These are phyloP conservation scores for Rotaria socialis DNA, from an alignment of 2,888 invertebrate species.

Conservation along the genomic window DNA sequence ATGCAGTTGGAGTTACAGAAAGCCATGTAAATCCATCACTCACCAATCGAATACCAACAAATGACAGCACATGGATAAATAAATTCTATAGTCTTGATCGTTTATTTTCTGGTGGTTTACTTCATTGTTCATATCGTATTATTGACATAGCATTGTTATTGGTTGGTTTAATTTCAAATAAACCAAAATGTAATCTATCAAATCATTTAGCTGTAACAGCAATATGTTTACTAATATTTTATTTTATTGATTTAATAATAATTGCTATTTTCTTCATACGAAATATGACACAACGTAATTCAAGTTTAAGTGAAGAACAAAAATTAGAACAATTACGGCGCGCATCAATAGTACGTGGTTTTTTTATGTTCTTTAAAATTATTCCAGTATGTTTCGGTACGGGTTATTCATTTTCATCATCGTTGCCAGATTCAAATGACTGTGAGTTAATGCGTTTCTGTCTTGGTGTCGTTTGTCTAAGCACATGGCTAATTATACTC, in stretches of 20 bases:
- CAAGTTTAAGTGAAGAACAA: background rate
- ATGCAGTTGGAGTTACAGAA: background rate
- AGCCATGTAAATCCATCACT: background rate
- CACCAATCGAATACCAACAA: background rate
- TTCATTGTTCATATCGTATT: background rate
- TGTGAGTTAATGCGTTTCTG: constrained; percentile 16
- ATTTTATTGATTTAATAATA: constrained; percentile 7
- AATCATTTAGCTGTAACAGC: background rate
- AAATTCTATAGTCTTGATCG: background rate
- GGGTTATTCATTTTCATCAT: background rate
- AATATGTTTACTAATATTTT: background rate
- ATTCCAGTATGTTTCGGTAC: constrained; percentile 23
- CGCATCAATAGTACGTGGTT: background rate
- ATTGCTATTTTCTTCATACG: background rate
- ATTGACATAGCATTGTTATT: background rate
- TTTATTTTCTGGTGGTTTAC: background rate
- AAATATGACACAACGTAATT: background rate
- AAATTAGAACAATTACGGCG: background rate
- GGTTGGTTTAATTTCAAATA: background rate
- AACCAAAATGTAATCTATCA: background rate
- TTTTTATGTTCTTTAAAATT: background rate
- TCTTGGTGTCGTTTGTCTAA: background rate
- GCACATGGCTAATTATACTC: background rate
- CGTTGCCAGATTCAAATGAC: background rate
- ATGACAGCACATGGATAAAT: background rate